These are phyloP conservation scores for Ischnus inquisitorius DNA, from an alignment of 2,888 invertebrate species.

Conservation along the genomic window DNA sequence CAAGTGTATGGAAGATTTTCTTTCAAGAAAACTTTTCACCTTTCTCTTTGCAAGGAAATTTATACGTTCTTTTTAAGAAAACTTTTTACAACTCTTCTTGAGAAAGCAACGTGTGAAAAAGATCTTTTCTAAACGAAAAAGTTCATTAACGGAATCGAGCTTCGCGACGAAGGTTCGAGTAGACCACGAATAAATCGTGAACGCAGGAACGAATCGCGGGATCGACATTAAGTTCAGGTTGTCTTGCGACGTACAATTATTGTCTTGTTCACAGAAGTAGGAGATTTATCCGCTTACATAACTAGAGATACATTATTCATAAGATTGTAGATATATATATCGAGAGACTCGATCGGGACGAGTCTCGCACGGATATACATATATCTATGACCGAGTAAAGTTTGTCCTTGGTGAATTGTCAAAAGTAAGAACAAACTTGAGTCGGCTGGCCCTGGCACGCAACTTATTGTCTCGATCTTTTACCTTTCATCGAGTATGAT, in stretches of 20 bases:
- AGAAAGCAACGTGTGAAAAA: too few relatives aligned
- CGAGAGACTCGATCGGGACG: not conserved
- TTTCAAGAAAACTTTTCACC: too few relatives aligned
- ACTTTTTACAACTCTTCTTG: too few relatives aligned
- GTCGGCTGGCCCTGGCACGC: slow-evolving; percentile 66
- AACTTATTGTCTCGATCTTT: slow-evolving; percentile 69
- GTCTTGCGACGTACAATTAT: slow-evolving; percentile 75
- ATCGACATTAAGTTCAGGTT: slow-evolving; percentile 65
- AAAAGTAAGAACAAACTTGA: slow-evolving; percentile 59
- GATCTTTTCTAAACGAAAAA: not conserved
- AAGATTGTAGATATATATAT: slow-evolving; percentile 54
- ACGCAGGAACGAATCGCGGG: slow-evolving; percentile 7
- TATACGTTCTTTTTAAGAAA: too few relatives aligned
- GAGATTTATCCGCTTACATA: slow-evolving; percentile 78
- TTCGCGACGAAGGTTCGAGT: not conserved
- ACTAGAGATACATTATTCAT: slow-evolving; percentile 66
- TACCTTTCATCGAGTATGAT: slow-evolving; percentile 50
- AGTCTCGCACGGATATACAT: slow-evolving; percentile 25
- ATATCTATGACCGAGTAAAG: slow-evolving; percentile 61
- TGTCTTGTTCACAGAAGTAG: slow-evolving; percentile 82
- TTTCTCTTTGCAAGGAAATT: too few relatives aligned
- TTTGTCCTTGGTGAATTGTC: slow-evolving; percentile 44
- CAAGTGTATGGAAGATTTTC: not conserved
- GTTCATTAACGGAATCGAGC: not conserved
- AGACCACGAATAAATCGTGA: not conserved